Conservation (phyloP, 2,797 vertebrate genomes). For the Sebastes matsubarae region DNA sequence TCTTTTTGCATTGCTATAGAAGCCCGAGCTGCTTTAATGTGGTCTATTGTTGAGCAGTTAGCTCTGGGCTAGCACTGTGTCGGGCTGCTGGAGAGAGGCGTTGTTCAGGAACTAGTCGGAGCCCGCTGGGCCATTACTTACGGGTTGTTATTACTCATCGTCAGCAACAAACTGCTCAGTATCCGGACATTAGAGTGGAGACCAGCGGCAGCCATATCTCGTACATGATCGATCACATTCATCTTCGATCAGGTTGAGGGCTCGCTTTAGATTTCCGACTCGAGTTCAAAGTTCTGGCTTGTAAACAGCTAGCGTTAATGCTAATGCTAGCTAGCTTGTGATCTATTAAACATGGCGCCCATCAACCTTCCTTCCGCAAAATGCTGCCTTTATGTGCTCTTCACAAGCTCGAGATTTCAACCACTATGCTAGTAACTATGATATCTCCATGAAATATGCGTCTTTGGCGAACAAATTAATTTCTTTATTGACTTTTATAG, state of each 20-base stretch:
- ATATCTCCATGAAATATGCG: background rate
- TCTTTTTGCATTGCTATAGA: background rate
- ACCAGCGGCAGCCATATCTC: conserved; percentile 95
- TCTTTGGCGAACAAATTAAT: rapidly evolving
- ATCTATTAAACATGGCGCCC: conserved; percentile 78
- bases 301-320: conserved; percentile 39
- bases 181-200: conserved; percentile 98
- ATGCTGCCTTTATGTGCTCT: conserved; percentile 41
- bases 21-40: background rate
- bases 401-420: background rate
- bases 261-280: background rate
- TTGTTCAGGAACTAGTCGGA: conserved; percentile 58
- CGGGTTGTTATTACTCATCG: conserved; percentile 99
- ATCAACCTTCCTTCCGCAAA: conserved; percentile 53
- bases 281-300: conserved; percentile 35
- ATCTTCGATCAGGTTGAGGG: conserved; percentile 67
- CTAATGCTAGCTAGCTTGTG: conserved; percentile 48
- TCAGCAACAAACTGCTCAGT: conserved; percentile 94
- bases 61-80: background rate
- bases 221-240: conserved; percentile 96
- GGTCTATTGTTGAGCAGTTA: background rate
- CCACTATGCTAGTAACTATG: rapidly evolving
- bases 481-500: background rate
- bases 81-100: background rate
- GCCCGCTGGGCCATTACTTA: conserved; percentile 81